Evolutionary conservation across 2,797 vertebrate species (phyloP), one percentile per base, ranked within the genome.

Genomic region (Manis javanica): DNA sequence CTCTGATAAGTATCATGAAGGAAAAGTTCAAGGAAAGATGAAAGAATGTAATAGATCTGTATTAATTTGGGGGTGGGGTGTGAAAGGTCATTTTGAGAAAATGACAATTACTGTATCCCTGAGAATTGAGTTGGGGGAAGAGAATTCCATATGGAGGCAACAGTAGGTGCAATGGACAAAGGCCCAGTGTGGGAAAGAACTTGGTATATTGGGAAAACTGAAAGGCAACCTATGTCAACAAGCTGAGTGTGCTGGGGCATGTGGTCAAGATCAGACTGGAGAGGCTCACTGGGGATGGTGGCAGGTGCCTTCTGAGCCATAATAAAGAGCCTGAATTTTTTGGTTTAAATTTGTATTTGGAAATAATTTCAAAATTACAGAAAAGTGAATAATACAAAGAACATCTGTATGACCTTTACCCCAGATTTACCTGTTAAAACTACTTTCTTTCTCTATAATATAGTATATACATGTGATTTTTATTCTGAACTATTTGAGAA

Each of bases 341-440:
- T 21, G 42, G 18, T 82, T 87, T 94, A 93, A 93, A 57, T 64
- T 95, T 95, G 71, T 71, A 84, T 82, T 95, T 82, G 34, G 19
- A 86, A 94, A 91, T 71, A 46, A 92, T 72, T 87, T 94, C 71
- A 86, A 64, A 94, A 21, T 92, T 86, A 75, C 24, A 31, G 49
- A 53, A 82, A 72, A 79, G 57, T 61, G 87, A 75, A 2, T 23
- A 21, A 57, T 72, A 51, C 14, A n/a, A 34, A 59, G 51, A 39
- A 79, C 14, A 37, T 34, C 68, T 19, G 3, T 46, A 14, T 21
- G 18, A 53, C 42, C 49, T 57, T 53, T 64, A 10, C 23, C 49
- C 57, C 26, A 21, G 7, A 49, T 34, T 39, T 34, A 49, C 66
- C 7, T 57, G 61, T 92, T 92, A 53, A 69, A 46, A 24, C 59